phyloP scores from a whole-genome alignment of 2,113 vertebrate genomes.

The Labeo rohita region DNA sequence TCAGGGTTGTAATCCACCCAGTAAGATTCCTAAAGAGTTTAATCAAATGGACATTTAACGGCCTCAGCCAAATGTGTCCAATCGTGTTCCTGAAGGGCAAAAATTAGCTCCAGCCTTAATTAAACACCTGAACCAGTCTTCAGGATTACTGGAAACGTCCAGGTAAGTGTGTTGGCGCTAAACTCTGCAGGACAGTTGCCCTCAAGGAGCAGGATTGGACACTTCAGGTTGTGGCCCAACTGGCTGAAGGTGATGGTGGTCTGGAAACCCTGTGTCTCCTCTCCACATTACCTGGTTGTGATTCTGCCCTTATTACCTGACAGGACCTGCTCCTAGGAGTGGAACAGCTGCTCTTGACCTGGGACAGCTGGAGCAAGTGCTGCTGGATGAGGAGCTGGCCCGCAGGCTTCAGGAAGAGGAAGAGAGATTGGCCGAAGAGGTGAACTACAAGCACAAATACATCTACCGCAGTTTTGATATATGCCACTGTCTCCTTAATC shows the following conservation, averaged over 20 bases:
- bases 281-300: neutral
- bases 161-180: neutral
- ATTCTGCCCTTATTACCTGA: neutral
- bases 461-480: neutral
- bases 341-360: slow-evolving; percentile 60
- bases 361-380: slow-evolving; percentile 71
- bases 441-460: slow-evolving; percentile 30
- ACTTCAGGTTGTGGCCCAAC: neutral
- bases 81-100: neutral
- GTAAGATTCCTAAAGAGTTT: neutral
- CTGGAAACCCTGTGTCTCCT: neutral
- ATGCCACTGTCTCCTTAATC: neutral
- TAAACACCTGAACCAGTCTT: neutral
- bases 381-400: slow-evolving; percentile 74
- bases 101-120: slow-evolving; percentile 1
- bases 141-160: neutral
- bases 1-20: neutral
- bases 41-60: neutral
- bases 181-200: neutral
- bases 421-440: slow-evolving; percentile 61
- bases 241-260: slow-evolving; percentile 18
- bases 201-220: neutral
- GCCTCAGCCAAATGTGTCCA: neutral
- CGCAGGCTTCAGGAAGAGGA: slow-evolving; percentile 72
- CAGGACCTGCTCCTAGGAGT: slow-evolving; percentile 9